Conservation (phyloP, 1,140 invertebrate species). For the Trypoxylus dichotomus region DNA sequence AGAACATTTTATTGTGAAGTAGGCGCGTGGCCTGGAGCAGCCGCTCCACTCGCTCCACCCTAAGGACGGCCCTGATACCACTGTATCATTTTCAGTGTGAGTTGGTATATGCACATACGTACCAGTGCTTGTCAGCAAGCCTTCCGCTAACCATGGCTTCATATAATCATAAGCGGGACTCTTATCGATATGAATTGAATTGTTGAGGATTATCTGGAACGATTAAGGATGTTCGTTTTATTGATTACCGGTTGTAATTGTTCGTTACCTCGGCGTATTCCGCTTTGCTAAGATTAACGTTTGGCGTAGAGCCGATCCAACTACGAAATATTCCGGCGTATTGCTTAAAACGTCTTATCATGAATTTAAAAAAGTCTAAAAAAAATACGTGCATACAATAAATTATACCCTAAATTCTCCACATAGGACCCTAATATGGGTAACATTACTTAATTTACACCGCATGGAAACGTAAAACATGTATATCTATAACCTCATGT, state of each 20-base stretch:
- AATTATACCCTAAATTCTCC: no score
- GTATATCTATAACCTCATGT: no score
- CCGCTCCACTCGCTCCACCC: no score
- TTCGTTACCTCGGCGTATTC: not conserved
- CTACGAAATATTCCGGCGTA: not conserved
- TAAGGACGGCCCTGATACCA: no score
- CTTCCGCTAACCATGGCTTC: conserved; percentile 58
- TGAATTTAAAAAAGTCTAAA: conserved; percentile 6
- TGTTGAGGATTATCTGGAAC: conserved; percentile 56
- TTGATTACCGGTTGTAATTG: no score
- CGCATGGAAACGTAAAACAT: no score
- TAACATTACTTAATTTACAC: no score
- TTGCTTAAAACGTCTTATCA: not conserved
- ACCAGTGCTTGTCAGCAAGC: conserved; percentile 60
- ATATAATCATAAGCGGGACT: conserved; percentile 60
- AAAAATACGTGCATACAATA: not conserved
- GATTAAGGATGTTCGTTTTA: not conserved
- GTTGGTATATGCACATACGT: not conserved
- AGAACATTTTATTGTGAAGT: no score
- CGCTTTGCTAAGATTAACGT: not conserved
- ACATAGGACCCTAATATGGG: no score
- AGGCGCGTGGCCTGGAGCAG: no score
- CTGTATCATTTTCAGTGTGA: no score
- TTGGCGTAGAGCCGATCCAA: not conserved
- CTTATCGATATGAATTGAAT: conserved; percentile 61